Percentiles rank a stretch among this genome's conserved stretches.
phyloP scores from a whole-genome alignment of 2,888 invertebrate genomes.

The Melieria picta region DNA sequence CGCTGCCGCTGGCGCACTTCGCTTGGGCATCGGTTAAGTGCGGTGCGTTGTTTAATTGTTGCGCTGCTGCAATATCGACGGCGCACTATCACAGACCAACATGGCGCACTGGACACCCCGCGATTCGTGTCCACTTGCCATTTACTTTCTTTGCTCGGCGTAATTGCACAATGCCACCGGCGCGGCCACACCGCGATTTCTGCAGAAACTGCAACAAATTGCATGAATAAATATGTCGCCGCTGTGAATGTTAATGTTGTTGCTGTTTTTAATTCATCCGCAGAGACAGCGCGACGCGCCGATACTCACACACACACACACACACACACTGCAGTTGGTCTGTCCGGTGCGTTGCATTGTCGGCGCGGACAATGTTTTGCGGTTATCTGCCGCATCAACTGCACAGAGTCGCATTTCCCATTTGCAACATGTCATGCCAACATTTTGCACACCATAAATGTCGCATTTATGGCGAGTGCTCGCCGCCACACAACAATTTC shows the following conservation, averaged over 20 bases:
- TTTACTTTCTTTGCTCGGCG: not conserved
- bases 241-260: not conserved
- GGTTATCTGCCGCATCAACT: no score
- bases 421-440: no score
- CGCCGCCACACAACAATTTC: no score
- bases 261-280: no score
- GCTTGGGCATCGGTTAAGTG: not conserved
- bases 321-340: no score
- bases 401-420: no score
- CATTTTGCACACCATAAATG: no score
- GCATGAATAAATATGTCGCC: not conserved
- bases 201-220: not conserved
- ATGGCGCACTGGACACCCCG: slow-evolving; percentile 6
- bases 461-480: no score
- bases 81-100: not conserved
- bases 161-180: slow-evolving; percentile 2
- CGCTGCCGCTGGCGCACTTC: not conserved
- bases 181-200: not conserved
- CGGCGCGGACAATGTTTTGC: no score
- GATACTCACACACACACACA: no score
- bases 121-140: slow-evolving; percentile 19
- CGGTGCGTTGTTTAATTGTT: not conserved
- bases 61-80: not conserved
- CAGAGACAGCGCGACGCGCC: no score
- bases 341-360: no score